Percentiles rank a stretch among this genome's conserved stretches.
Conservation (phyloP, 2,888 invertebrate species). For the Drosophila tripunctata region DNA sequence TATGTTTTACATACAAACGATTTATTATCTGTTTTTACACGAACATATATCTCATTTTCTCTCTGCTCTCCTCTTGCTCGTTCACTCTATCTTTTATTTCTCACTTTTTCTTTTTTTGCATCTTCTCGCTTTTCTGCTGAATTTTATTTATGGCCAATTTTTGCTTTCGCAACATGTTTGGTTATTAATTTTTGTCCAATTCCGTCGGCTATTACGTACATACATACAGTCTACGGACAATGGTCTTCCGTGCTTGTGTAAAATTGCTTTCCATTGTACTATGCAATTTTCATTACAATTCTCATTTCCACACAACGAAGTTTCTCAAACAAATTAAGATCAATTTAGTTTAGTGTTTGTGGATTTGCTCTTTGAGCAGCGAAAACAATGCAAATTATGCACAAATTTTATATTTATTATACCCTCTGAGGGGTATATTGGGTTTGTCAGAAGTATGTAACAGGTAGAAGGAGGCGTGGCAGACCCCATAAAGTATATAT, state of each 20-base stretch:
- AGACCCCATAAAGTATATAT: no score
- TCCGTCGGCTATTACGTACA: slow-evolving; percentile 23
- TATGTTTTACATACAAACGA: slow-evolving; percentile 67
- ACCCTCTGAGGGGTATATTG: neutral
- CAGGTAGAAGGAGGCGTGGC: neutral
- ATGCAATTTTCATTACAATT: slow-evolving; percentile 37
- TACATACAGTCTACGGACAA: slow-evolving; percentile 1
- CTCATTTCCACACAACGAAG: slow-evolving; percentile 2
- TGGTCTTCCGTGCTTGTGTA: slow-evolving; percentile 5
- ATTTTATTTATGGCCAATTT: slow-evolving; percentile 61
- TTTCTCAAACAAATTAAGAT: slow-evolving; percentile 26
- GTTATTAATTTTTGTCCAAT: slow-evolving; percentile 63
- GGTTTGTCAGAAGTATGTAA: neutral
- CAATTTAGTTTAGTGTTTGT: slow-evolving; percentile 3
- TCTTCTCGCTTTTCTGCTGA: neutral
- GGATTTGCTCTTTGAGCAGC: neutral
- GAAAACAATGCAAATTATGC: neutral
- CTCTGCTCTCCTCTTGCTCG: no score
- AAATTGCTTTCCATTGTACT: slow-evolving; percentile 29
- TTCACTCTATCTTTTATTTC: slow-evolving; percentile 11
- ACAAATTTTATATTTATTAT: neutral
- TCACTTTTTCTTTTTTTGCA: neutral
- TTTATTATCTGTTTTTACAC: slow-evolving; percentile 58
- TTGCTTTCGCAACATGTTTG: slow-evolving; percentile 40
- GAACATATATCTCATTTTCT: no score